Evolutionary conservation across 2,797 vertebrate species (phyloP), one percentile per base, ranked within the genome.

Genomic region (Limnodromus scolopaceus): DNA sequence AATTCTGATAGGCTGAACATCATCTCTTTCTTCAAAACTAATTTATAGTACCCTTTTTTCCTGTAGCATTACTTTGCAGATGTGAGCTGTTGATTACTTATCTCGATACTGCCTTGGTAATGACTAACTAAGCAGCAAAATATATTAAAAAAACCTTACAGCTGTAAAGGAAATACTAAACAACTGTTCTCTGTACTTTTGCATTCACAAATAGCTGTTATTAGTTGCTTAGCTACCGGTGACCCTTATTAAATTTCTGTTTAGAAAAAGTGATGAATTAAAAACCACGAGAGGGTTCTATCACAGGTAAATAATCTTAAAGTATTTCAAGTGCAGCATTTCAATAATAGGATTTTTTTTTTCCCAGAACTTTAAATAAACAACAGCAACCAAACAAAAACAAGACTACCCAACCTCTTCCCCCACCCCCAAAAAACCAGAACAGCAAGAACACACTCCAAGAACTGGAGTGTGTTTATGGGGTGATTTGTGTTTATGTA

Each of bases 181-280:
- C 86, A 76, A 70, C 70, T 68, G 81, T 88, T 97, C 75, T 58
- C 49, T 93, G 77, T 80, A 77, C 82, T 90, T 94, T 46, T 76
- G 81, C 60, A 8, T 87, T 81, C 68, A 46, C 38, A 66, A 85
- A 89, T 54, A 94, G 86, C 88, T 91, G 81, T 87, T 92, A 92
- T 74, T 93, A 91, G 97, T 97, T 97, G 97, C 97, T 84, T 97
- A 89, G 97, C 87, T 97, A 97, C 97, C 60, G n/a, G 72, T 96
- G 96, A 94, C 95, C 94, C 85, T 89, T 88, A 75, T 80, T 92
- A 92, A 84, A 87, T 84, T 95, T 93, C 95, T 78, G 53, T 77
- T 93, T 84, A 63, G 79, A 23, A 87, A 54, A 92, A 79, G 79
- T 24, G 74, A 51, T 79, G 60, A 65, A 84, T 84, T 88, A 49